Conservation (phyloP, 23 tunicate species). For the Styela plicata region DNA sequence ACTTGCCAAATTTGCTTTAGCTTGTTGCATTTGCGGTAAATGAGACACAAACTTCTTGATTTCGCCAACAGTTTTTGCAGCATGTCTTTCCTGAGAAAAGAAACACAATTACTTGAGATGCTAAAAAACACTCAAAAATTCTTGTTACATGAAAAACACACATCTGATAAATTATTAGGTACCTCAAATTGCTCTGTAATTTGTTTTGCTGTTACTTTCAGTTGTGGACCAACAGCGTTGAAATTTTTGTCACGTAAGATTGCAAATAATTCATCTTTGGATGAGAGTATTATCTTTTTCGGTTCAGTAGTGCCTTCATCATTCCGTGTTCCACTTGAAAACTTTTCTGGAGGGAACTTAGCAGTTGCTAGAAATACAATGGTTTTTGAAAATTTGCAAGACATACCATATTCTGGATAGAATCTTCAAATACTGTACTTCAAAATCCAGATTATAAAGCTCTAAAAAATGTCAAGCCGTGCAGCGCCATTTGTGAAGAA, state of each 20-base stretch:
- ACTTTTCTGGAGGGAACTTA: conserved; percentile 81
- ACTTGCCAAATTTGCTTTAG: conserved; percentile 47
- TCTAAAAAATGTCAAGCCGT: too few relatives aligned
- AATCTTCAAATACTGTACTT: too few relatives aligned
- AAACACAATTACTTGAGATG: too few relatives aligned
- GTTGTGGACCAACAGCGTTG: conserved; percentile 76
- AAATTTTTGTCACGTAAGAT: conserved; percentile 72
- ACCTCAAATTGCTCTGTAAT: conserved; percentile 84
- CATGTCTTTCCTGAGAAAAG: conserved; percentile 67
- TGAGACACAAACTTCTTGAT: conserved; percentile 70
- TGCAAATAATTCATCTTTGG: conserved; percentile 75
- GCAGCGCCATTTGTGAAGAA: too few relatives aligned
- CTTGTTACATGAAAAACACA: too few relatives aligned
- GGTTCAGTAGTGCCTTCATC: conserved; percentile 63
- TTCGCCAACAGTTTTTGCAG: conserved; percentile 80
- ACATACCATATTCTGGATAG: too few relatives aligned
- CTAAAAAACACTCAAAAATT: too few relatives aligned
- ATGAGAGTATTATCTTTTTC: conserved; percentile 74
- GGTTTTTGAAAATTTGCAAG: too few relatives aligned
- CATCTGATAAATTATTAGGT: neutral
- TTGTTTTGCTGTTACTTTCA: conserved; percentile 61
- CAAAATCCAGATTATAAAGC: too few relatives aligned
- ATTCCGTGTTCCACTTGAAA: conserved; percentile 43
- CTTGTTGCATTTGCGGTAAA: conserved; percentile 87
- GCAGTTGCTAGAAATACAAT: conserved; percentile 48